A percentile compares a stretch with the other conserved stretches of the same genome.
phyloP scores from a whole-genome alignment of 2,888 invertebrate species.

The Drosophila quinaria region DNA sequence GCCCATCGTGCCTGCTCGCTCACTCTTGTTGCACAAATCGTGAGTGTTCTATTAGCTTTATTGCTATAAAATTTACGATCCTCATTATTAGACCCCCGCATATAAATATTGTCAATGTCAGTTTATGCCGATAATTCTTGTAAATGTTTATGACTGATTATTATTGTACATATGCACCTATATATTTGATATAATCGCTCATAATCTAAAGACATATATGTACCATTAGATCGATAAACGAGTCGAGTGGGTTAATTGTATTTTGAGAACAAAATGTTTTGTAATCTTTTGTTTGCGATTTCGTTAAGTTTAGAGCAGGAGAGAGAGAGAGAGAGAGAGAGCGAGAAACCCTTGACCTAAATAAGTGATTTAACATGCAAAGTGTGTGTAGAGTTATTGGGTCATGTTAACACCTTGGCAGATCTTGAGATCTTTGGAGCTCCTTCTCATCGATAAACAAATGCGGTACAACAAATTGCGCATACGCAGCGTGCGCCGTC shows the following conservation, averaged over 20 bases:
- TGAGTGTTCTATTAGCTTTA: constrained; percentile 22
- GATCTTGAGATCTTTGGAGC: constrained; percentile 1
- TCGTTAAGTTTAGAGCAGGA: neutral
- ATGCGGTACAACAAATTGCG: constrained; percentile 44
- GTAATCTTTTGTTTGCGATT: constrained; percentile 8
- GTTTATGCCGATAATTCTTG: constrained; percentile 12
- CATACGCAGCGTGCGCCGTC: constrained; percentile 69
- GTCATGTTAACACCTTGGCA: constrained; percentile 16
- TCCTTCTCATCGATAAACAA: constrained; percentile 17
- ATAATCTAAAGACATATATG: constrained; percentile 6
- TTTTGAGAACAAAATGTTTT: constrained; percentile 2
- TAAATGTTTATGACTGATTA: constrained; percentile 16
- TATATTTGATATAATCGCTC: constrained; percentile 13
- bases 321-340: neutral
- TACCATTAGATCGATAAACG: neutral
- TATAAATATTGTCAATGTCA: constrained; percentile 15
- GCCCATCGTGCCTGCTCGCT: neutral
- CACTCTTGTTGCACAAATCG: neutral
- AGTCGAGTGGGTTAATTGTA: constrained; percentile 23
- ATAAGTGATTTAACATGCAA: constrained; percentile 8
- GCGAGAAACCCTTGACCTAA: constrained; percentile 17
- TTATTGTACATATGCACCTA: constrained; percentile 6
- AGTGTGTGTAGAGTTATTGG: constrained; percentile 14
- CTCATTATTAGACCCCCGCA: constrained; percentile 22
- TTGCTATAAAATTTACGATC: constrained; percentile 26